Evolutionary conservation across 1,140 invertebrate species (phyloP), one percentile per base, ranked within the genome.

Genomic region (Sitobion miscanthi): DNA sequence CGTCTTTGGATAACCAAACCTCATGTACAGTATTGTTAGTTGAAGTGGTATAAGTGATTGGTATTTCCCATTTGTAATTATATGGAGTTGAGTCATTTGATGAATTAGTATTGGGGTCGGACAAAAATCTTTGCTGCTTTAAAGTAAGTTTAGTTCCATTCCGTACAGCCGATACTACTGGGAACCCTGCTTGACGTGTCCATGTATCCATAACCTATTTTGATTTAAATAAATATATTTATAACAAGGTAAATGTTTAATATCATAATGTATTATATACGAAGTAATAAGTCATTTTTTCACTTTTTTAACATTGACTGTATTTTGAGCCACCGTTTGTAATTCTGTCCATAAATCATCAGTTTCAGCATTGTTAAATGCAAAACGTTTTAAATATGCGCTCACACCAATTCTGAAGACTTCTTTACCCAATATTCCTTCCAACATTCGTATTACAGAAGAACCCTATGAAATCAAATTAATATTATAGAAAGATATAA

Each of bases 111-210:
- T 97, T 96, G 0, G 96, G 96, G 95, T 98, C 96, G 1, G 96
- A 95, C 1, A 98, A 95, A 94, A 98, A 98, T 94, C 97, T 95
- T 94, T 96, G 96, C 94, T 98, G 98, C 0, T 96, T 97, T 0
- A 98, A 95, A 6, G 95, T 95, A 87, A 96, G 96, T 6, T 95
- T 96, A 83, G 96, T 96, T 49, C 95, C 95, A 91, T 96, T 94
- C 90, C 95, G 95, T 2, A 94, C 95, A 4, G 98, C 96, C 4
- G 95, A 96, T 0, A 99, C 95, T 0, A 99, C 96, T 0, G 99
- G 98, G 94, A 97, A 98, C 14, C 98, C 98, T 97, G 98, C 99
- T 95, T 99, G 98, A 69, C 96, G 96, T 0, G 98, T 98, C 98
- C 98, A 99, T 0, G 98, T 98, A 94, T 98, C 97, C 97, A 99